These are phyloP conservation scores for Diarsia brunnea DNA, from an alignment of 2,888 invertebrate species.

Conservation along the genomic window DNA sequence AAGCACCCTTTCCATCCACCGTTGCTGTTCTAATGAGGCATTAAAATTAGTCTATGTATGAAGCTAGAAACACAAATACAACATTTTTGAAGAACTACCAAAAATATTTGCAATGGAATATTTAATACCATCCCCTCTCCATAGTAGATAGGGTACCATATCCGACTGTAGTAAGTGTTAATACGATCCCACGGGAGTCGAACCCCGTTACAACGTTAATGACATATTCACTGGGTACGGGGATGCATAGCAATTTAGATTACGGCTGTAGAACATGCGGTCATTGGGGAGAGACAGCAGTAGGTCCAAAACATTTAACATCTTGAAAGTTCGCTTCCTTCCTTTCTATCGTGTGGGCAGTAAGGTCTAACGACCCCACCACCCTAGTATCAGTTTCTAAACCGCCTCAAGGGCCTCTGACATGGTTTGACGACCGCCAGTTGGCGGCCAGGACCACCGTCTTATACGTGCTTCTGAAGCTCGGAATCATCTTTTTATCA, in stretches of 20 bases:
- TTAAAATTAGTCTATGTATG: too few species aligned
- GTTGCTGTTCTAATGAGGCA: not conserved
- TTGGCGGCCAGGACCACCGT: too few species aligned
- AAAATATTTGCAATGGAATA: slow-evolving; percentile 8
- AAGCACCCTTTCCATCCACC: accelerated
- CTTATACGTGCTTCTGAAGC: too few species aligned
- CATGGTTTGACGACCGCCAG: too few species aligned
- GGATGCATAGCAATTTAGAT: slow-evolving; percentile 69
- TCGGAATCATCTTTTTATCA: too few species aligned
- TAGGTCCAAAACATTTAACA: too few species aligned
- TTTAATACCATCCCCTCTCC: slow-evolving; percentile 13
- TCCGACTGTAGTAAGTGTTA: slow-evolving; percentile 64
- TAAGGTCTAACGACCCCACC: too few species aligned
- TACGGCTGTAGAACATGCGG: slow-evolving; percentile 41
- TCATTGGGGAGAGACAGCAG: not conserved
- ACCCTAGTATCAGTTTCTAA: too few species aligned
- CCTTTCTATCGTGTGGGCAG: too few species aligned
- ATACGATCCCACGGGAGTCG: slow-evolving; percentile 69
- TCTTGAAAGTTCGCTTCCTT: too few species aligned
- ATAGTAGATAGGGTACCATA: slow-evolving; percentile 37
- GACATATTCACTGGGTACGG: slow-evolving; percentile 68
- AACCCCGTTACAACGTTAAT: slow-evolving; percentile 67
- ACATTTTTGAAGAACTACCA: not conserved
- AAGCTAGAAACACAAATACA: too few species aligned
- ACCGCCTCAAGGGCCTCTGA: too few species aligned